Evolutionary conservation across 1,140 invertebrate species (phyloP).

Genomic region (Mercenaria mercenaria): DNA sequence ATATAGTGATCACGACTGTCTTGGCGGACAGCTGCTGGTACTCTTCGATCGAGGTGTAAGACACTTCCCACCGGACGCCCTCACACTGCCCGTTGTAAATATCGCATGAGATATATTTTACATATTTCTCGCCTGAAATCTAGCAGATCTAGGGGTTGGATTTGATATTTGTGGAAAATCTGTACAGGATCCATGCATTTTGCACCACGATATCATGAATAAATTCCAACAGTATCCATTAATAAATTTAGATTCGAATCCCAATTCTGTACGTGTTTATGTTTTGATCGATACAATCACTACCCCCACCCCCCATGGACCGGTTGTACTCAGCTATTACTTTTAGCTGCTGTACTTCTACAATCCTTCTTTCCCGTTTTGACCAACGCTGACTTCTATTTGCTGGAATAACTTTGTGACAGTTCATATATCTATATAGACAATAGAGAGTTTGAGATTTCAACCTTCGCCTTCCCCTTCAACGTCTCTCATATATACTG

Average conservation of each 20-base stretch:
- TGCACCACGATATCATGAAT: background rate
- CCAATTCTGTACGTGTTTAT: background rate
- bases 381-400: constrained; percentile 4
- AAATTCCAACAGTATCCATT: background rate
- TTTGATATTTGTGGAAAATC: background rate
- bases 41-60: too few relatives aligned
- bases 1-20: too few relatives aligned
- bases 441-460: too few relatives aligned
- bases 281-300: constrained; percentile 16
- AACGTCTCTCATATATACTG: too few relatives aligned
- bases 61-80: background rate
- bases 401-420: background rate
- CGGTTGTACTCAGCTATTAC: background rate
- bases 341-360: background rate
- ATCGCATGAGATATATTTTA: too few relatives aligned
- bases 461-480: too few relatives aligned
- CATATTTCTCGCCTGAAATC: too few relatives aligned
- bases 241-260: background rate
- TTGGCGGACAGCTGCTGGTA: too few relatives aligned
- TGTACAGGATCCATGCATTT: background rate
- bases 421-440: constrained; percentile 11
- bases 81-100: background rate
- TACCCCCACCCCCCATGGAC: background rate
- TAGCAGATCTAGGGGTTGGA: too few relatives aligned
- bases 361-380: background rate